A percentile compares a stretch with the other conserved stretches of the same genome.
Conservation (phyloP, 2,113 vertebrate genomes). For the Heterotilapia buettikoferi region DNA sequence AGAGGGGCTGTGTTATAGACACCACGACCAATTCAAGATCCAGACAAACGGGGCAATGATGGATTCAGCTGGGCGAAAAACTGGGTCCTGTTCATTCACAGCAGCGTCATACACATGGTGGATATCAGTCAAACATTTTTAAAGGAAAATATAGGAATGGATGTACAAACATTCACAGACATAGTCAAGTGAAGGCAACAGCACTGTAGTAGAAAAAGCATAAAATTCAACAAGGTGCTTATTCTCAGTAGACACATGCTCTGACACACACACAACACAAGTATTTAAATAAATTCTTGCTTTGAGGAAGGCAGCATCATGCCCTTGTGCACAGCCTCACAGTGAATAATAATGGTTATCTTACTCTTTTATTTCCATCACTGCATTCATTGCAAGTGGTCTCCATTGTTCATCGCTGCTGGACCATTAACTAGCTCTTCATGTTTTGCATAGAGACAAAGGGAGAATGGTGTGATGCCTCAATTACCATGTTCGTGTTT, state of each 20-base stretch:
- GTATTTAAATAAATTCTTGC: conserved; percentile 2
- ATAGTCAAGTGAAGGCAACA: neutral
- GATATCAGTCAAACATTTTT: neutral
- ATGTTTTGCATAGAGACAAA: conserved; percentile 52
- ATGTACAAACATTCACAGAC: neutral
- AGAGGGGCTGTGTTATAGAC: neutral
- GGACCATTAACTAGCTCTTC: conserved; percentile 46
- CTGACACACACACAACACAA: neutral
- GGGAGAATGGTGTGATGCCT: conserved; percentile 44
- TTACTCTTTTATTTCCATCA: conserved; percentile 18
- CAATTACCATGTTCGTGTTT: conserved; percentile 55
- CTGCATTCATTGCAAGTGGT: conserved; percentile 36
- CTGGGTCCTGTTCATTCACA: neutral
- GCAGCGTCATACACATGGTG: neutral
- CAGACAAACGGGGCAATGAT: neutral
- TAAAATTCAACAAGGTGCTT: neutral
- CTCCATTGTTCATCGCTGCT: conserved; percentile 38
- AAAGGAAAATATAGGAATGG: neutral
- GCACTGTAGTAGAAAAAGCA: neutral
- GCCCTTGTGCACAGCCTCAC: neutral
- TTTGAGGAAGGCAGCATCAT: conserved; percentile 1
- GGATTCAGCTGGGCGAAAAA: conserved; percentile 4
- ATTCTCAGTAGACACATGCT: neutral
- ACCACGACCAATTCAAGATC: neutral
- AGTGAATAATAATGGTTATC: conserved; percentile 40